Base-by-base conservation (phyloP, 2,113 vertebrate species). In the Menidia beryllina region DNA sequence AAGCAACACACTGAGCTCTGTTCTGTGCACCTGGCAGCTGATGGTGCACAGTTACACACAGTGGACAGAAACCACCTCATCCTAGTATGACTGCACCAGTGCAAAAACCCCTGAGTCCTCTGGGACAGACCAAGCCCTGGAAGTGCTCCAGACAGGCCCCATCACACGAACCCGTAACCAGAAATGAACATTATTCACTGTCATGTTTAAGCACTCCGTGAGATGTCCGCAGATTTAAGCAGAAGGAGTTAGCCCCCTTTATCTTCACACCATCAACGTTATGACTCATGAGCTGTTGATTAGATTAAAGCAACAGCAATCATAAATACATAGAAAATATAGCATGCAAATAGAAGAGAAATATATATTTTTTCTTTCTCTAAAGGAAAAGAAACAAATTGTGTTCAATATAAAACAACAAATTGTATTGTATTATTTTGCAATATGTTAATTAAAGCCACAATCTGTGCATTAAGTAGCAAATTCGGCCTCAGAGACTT, bases 21-120 rank as follows among this genome's bases (percentile, higher is more conserved):
- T 55, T 39, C 39, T 3, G 48, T 84, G 87, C 91, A 93, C 91
- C 85, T 92, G 91, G 59, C 89, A 85, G 88, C 89, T 84, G 84
- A 86, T 67, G 52, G 53, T n/a, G n/a, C n/a, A n/a, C n/a, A n/a
- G n/a, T n/a, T 73, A 57, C 69, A 75, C 17, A n/a, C 62, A 77
- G 47, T 79, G 76, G 83, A 88, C 86, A 88, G 83, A 90, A 91
- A 91, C 85, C 56, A 81, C 52, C 59, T 71, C 39, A 81, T 89
- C 89, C 79, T 36, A 77, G 50, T 79, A 91, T 93, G 91, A 92
- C 91, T 91, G 86, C 83, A 75, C 66, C 10, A 39, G 57, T 62
- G 68, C 84, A 65, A 87, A 88, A 89, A 20, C 78, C 82, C 87
- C 86, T 7, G 20, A 59, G 74, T 73, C 91, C 91, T 87, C 76